Evolutionary conservation across 2,888 invertebrate species (phyloP), one percentile per base, ranked within the genome.

Genomic region (Helleia helle): DNA sequence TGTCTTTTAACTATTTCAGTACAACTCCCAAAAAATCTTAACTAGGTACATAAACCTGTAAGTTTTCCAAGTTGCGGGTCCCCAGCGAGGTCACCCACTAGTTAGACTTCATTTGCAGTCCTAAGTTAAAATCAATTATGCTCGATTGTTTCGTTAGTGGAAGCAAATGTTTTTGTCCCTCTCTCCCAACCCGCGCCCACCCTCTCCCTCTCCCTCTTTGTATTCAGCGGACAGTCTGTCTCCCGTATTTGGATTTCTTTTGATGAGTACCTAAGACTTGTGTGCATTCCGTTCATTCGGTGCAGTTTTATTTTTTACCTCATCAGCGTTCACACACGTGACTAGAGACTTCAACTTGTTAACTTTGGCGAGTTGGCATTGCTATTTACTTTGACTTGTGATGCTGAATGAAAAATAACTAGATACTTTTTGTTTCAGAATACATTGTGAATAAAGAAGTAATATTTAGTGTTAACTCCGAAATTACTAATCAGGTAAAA

Each of bases 71-170:
- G n/a, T n/a, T n/a, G n/a, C n/a, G n/a, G n/a, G n/a, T n/a, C n/a
- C n/a, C n/a, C n/a, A n/a, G n/a, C n/a, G 12, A 7, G 12, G 13
- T 24, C 11, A 40, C 30, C 30, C 31, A 46, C 38, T 38, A 45
- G 34, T 43, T 38, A 53, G 57, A 65, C 71, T 72, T 71, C 67
- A 75, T 77, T 74, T 71, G 67, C 75, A 76, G 74, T 67, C 61
- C 71, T 64, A 71, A 72, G 69, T 76, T 79, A 69, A 79, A 83
- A 81, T 80, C 81, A 83, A 83, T 83, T 81, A 81, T 80, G 76
- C 71, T 55, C 62, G 67, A 81, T 83, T 81, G 80, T 81, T 83
- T 83, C 81, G 81, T 80, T 81, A 79, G 73, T 69, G 59, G 70
- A 62, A 69, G 70, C 73, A 65, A 74, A 72, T 72, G 71, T 73